Conservation (phyloP, 2,888 invertebrate species). For the Panopea generosa region DNA sequence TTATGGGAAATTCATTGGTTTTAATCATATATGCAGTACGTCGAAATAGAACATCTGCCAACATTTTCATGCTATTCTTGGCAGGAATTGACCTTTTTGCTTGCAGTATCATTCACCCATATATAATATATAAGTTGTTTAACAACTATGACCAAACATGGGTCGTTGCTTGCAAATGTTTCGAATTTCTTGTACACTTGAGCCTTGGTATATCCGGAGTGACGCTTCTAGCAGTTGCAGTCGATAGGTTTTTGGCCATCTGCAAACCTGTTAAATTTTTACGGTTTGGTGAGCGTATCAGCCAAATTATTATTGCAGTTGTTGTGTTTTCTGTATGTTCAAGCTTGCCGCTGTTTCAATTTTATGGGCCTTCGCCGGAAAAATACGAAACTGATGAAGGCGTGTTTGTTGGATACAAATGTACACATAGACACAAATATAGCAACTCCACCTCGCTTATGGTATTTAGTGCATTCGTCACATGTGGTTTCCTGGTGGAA, state of each 20-base stretch:
- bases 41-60: slow-evolving; percentile 47
- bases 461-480: slow-evolving; percentile 37
- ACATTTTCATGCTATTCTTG: slow-evolving; percentile 58
- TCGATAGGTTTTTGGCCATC: slow-evolving; percentile 67
- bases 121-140: slow-evolving; percentile 62
- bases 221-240: slow-evolving; percentile 55
- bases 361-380: slow-evolving; percentile 55
- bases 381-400: not conserved
- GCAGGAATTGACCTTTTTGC: slow-evolving; percentile 65
- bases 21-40: slow-evolving; percentile 51
- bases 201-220: slow-evolving; percentile 50
- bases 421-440: slow-evolving; percentile 54
- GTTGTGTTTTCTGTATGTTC: slow-evolving; percentile 19
- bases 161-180: slow-evolving; percentile 58
- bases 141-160: slow-evolving; percentile 59
- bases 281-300: slow-evolving; percentile 36
- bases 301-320: slow-evolving; percentile 22
- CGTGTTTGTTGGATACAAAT: slow-evolving; percentile 39
- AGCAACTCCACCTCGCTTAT: slow-evolving; percentile 19
- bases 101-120: slow-evolving; percentile 65
- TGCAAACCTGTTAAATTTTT: slow-evolving; percentile 63
- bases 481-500: slow-evolving; percentile 35
- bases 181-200: slow-evolving; percentile 64
- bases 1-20: slow-evolving; percentile 63
- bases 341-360: slow-evolving; percentile 62